Base-by-base conservation (phyloP, 2,888 invertebrate species). In the Danaus chrysippus region DNA sequence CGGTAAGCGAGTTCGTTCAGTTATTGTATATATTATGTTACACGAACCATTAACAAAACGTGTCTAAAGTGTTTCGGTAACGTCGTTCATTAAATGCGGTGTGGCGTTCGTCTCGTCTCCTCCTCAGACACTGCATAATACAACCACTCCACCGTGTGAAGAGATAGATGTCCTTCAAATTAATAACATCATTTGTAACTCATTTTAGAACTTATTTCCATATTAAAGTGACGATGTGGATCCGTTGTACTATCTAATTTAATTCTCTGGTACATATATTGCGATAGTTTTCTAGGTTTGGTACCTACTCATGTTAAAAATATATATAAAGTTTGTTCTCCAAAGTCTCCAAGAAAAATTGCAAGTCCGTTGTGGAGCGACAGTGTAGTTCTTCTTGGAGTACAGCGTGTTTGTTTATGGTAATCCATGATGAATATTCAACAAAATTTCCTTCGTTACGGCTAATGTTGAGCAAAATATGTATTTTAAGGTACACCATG, bases 401-500 rank as follows among this genome's bases (percentile, higher is more conserved):
- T 63, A 62, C 67, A 62, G 58, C 59, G 65, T 70, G 71, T 75
- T 76, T 72, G 71, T 70, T 72, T 71, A 74, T 73, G 75, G 67
- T 72, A 76, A 72, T 70, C 58, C 56, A 58, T 54, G 56, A 70
- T 76, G 75, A 75, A 75, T 76, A 76, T 76, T 76, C 73, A 75
- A 66, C 58, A 34, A 63, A 56, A 23, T 58, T 58, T 62, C 64
- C 46, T 46, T 49, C 17, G 17, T 49, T 49, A 49, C 56, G 17
- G 42, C 23, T 56, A 57, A 44, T 42, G 15, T 54, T 59, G 42
- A n/a, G 59, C 43, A 57, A 53, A 57, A 60, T 56, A 59, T 63
- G 42, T 59, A 41, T 23, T 59, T 63, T 59, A 43, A 43, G 11
- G 56, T 59, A 42, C 42, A 12, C 54, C 54, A 23, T 60, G 43